Base-by-base conservation (phyloP, 2,113 vertebrate species). In the Neolamprologus devosi region DNA sequence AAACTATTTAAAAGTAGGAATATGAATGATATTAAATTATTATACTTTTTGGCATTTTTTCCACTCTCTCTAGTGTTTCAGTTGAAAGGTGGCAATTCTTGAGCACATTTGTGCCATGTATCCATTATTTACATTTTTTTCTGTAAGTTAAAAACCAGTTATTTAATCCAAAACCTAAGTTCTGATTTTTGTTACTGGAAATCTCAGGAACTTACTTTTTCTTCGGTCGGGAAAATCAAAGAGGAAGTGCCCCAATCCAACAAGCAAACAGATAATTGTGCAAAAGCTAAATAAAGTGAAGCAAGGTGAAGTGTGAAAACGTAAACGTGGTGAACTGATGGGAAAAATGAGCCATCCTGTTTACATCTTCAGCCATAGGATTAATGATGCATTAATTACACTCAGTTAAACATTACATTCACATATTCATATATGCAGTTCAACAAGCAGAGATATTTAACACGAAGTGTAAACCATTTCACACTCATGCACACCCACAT, bases 311-410 rank as follows among this genome's bases (percentile, higher is more conserved):
- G 63, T 5, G 19, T 55, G 45, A 87, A 26, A 51, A 5, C 0
- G 5, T 30, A 75, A 49, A 49, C 0, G 6, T 47, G 70, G 16
- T 30, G 9, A 49, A 75, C 42, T 47, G 42, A 49, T 0, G 0
- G 70, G 42, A 26, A 28, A 49, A 47, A 30, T 30, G n/a, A 75
- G 16, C 70, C 70, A 6, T 51, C 26, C 11, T 6, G 73, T 33
- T 78, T 51, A n/a, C 45, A 78, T 78, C 26, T n/a, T 51, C n/a
- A 80, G 28, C 13, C 13, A 55, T 13, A n/a, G 26, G 26, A 53
- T 80, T 78, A 35, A 82, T 26, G 49, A 80, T 9, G 51, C 17
- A 8, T 63, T 58, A 63, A 84, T 65, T 54, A 81, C 47, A 23
- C 12, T 84, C 19, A 51, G n/a, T 89, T 80, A 80, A 37, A 86